Conservation (phyloP, 92 coral and sea anemone genomes). For the Scolanthus callimorphus region DNA sequence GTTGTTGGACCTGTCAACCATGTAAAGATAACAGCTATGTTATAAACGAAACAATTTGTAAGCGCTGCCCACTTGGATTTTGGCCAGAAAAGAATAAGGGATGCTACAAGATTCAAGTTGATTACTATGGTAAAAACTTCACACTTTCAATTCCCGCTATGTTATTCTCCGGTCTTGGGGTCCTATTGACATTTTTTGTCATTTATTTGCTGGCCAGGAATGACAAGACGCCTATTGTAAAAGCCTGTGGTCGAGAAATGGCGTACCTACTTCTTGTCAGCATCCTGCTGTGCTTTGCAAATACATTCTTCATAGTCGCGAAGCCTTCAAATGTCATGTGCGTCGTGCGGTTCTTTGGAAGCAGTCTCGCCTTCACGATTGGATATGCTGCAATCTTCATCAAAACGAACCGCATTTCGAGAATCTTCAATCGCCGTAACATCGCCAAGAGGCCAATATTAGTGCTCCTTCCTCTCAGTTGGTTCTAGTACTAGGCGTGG, state of each 20-base stretch:
- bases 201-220: slow-evolving; percentile 60
- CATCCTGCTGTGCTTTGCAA: slow-evolving; percentile 61
- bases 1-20: slow-evolving; percentile 82
- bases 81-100: slow-evolving; percentile 54
- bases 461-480: slow-evolving; percentile 96
- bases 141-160: slow-evolving; percentile 67
- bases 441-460: slow-evolving; percentile 81
- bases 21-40: slow-evolving; percentile 76
- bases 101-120: slow-evolving; percentile 50
- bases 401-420: slow-evolving; percentile 93
- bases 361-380: slow-evolving; percentile 83
- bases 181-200: slow-evolving; percentile 61
- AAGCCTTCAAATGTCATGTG: slow-evolving; percentile 70
- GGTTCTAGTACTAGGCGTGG: slow-evolving; percentile 74
- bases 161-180: slow-evolving; percentile 66
- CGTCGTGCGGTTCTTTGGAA: slow-evolving; percentile 68
- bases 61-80: slow-evolving; percentile 74
- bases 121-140: slow-evolving; percentile 68
- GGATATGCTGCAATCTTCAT: slow-evolving; percentile 94
- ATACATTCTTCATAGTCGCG: slow-evolving; percentile 59
- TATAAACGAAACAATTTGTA: slow-evolving; percentile 63
- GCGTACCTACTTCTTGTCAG: slow-evolving; percentile 80
- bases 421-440: slow-evolving; percentile 93
- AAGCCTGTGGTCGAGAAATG: slow-evolving; percentile 93
- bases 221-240: slow-evolving; percentile 87